These are phyloP conservation scores for Brachyistius frenatus DNA, from an alignment of 2,113 vertebrate species.

Conservation along the genomic window DNA sequence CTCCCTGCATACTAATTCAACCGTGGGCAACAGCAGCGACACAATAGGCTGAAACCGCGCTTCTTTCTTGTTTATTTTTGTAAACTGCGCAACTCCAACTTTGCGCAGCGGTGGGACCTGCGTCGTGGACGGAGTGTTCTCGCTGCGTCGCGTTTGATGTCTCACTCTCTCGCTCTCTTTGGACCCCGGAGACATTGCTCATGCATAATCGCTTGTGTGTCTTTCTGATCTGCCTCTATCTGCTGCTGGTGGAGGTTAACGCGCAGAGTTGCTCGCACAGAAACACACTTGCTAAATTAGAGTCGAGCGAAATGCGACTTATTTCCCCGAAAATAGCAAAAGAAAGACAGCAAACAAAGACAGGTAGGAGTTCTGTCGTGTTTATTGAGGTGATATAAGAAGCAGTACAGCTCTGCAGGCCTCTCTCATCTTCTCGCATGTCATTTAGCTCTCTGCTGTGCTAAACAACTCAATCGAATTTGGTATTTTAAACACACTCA, in stretches of 20 bases:
- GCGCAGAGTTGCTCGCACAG: constrained; percentile 30
- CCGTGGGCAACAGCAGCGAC: constrained; percentile 19
- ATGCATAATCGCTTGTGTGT: constrained; percentile 79
- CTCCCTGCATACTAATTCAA: constrained; percentile 62
- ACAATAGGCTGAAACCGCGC: constrained; percentile 42
- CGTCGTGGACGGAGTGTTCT: constrained; percentile 71
- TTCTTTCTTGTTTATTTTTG: constrained; percentile 70
- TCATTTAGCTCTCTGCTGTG: constrained; percentile 18
- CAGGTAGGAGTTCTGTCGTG: constrained; percentile 24
- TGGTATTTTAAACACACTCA: constrained; percentile 51
- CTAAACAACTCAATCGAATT: constrained; percentile 40
- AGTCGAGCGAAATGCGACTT: constrained; percentile 47
- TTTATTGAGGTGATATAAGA: constrained; percentile 60
- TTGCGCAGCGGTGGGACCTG: constrained; percentile 54
- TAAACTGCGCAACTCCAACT: constrained; percentile 61
- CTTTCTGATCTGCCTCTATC: constrained; percentile 76
- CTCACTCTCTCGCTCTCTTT: constrained; percentile 40
- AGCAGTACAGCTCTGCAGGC: constrained; percentile 4
- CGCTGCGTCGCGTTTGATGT: constrained; percentile 70
- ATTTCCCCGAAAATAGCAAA: constrained; percentile 19
- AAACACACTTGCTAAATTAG: constrained; percentile 39
- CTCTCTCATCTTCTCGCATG: constrained; percentile 21
- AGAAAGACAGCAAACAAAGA: constrained; percentile 41
- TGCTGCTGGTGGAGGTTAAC: constrained; percentile 69
- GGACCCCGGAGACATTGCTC: constrained; percentile 77